Evolutionary conservation across 2,888 invertebrate species (phyloP).

Genomic region (Xestia sexstrigata): DNA sequence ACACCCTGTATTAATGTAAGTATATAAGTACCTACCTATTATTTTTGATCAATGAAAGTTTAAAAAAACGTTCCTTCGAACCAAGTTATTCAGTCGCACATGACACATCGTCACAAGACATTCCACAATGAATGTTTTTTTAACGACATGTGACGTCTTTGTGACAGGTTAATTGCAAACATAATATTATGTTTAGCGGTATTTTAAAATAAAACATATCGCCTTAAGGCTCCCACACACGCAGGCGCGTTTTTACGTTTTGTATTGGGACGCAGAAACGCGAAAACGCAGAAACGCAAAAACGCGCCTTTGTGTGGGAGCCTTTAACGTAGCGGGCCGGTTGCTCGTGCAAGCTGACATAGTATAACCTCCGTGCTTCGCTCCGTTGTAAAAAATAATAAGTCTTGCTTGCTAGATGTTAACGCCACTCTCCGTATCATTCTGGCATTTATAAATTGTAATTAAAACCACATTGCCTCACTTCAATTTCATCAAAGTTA

Average conservation of each 20-base stretch:
- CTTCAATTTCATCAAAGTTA: slow-evolving; percentile 10
- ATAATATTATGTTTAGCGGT: slow-evolving; percentile 23
- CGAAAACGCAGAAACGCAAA: too few species aligned
- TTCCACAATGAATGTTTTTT: slow-evolving; percentile 36
- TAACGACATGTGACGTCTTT: slow-evolving; percentile 21
- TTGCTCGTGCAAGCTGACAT: slow-evolving; percentile 6
- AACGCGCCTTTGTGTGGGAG: too few species aligned
- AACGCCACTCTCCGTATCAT: slow-evolving; percentile 2
- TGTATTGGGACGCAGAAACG: too few species aligned
- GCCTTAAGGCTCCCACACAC: too few species aligned
- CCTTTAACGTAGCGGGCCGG: slow-evolving; percentile 19
- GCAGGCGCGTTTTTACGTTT: too few species aligned
- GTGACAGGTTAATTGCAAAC: slow-evolving; percentile 21
- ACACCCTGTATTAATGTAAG: too few species aligned
- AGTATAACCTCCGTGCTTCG: slow-evolving; percentile 24
- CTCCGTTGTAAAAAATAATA: slow-evolving; percentile 24
- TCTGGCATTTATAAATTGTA: slow-evolving; percentile 18
- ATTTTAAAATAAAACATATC: slow-evolving; percentile 44
- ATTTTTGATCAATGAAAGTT: neutral
- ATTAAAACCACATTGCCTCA: slow-evolving; percentile 21
- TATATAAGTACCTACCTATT: neutral
- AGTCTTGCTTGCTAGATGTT: slow-evolving; percentile 21
- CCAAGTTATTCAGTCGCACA: neutral
- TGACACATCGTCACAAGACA: slow-evolving; percentile 19
- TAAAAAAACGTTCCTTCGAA: neutral